Evolutionary conservation across 1,140 invertebrate genomes (phyloP), one percentile per base, ranked within the genome.

Genomic region (Cyphomyrmex costatus): DNA sequence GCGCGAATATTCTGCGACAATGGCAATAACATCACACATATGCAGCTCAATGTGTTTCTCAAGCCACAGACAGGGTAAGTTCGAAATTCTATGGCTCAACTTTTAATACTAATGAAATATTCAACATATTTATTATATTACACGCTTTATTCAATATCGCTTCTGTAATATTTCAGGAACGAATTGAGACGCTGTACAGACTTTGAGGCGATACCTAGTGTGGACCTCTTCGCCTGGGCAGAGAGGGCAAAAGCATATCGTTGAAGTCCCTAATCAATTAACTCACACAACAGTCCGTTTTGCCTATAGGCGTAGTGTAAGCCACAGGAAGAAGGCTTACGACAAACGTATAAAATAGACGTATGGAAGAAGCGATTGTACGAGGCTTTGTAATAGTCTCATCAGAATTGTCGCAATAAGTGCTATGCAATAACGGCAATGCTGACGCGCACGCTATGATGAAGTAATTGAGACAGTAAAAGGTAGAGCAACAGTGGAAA

Each of bases 1-100:
- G 96, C 97, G 0, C 95, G 97, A 89, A 94, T 98, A 10, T 96
- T 98, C 53, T 98, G 98, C 91, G 97, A 98, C 91, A 98, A 98
- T 93, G 96, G 96, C 3, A 97, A 98, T 92, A 95, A 96, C 36
- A 96, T 97, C 33, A 89, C 91, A 19, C 92, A 85, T 3, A 96
- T 97, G 94, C 96, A 97, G 88, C 94, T 93, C n/a, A 95, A 96
- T 66, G 96, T 95, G n/a, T 96, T 97, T 85, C 88, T 95, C 19
- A 94, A 93, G 80, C 93, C 95, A 3, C 91, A 93, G 82, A 14
- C 71, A 53, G 93, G 92, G 95, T 95, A 94, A 94, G 92, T 61
- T 95, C 96, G 21, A 87, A 3, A 33, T 16, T 30, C 0, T 19
- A 2, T 53, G 30, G 3, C 19, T 2, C 0, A 24, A 33, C n/a